Conservation (phyloP, 2,113 vertebrate species). For the Myocastor coypus region DNA sequence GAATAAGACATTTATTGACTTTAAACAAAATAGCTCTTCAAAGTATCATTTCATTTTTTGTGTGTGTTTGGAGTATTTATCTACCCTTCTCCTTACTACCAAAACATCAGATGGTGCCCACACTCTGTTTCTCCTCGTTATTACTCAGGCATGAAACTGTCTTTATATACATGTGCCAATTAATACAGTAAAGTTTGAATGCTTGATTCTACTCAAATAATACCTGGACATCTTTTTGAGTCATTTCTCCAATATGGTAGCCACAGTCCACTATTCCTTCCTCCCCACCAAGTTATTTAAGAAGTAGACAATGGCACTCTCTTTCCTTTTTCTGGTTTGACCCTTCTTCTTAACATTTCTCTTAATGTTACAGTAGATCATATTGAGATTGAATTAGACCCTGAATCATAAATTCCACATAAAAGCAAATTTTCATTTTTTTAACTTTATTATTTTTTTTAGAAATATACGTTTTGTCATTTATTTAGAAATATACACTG, state of each 20-base stretch:
- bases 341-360: not conserved
- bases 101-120: not conserved
- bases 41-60: not conserved
- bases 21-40: not conserved
- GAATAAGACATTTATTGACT: not conserved
- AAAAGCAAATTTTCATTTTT: constrained; percentile 30
- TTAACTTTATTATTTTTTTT: not conserved
- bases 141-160: not conserved
- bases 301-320: not conserved
- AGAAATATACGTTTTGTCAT: not conserved
- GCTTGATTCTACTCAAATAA: constrained; percentile 29
- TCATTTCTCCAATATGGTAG: constrained; percentile 5
- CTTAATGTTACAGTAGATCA: not conserved
- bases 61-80: not conserved
- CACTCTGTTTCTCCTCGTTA: not conserved
- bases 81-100: not conserved
- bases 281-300: not conserved
- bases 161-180: constrained; percentile 15
- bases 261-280: not conserved
- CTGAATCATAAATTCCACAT: constrained; percentile 44
- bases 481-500: not conserved
- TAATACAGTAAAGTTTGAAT: not conserved
- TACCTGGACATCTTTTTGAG: not conserved
- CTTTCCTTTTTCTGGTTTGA: not conserved
- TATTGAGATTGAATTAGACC: constrained; percentile 26